Evolutionary conservation across 2,797 vertebrate genomes (phyloP).

Genomic region (Gymnodraco acuticeps): DNA sequence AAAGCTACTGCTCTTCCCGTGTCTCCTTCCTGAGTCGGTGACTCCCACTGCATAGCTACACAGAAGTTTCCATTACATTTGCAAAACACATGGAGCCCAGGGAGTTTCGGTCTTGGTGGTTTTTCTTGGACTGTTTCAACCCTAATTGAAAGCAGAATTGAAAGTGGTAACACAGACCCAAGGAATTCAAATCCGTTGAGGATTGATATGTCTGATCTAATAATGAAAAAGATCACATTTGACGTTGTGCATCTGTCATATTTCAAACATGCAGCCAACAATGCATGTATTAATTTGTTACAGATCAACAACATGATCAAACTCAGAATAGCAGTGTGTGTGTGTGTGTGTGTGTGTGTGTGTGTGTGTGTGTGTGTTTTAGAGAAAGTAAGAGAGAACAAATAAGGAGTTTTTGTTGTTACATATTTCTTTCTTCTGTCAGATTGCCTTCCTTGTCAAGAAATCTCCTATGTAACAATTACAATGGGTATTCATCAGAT

Average conservation of each 20-base stretch:
- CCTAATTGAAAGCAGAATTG: slow-evolving; percentile 38
- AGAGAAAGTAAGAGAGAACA: not conserved
- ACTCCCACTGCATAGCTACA: no score
- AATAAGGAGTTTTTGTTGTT: no score
- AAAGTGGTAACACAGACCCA: not conserved
- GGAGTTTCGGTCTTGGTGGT: not conserved
- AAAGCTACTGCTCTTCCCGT: no score
- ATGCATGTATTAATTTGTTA: not conserved
- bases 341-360: no score
- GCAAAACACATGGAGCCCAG: not conserved
- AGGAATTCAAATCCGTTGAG: slow-evolving; percentile 1
- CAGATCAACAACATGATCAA: not conserved
- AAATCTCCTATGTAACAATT: not conserved
- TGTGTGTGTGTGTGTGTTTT: no score
- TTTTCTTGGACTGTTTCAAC: slow-evolving; percentile 1
- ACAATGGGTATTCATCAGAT: not conserved
- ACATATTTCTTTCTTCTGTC: not conserved
- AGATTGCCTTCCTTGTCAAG: not conserved
- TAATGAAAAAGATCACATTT: not conserved
- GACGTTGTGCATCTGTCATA: not conserved
- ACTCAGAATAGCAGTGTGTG: not conserved
- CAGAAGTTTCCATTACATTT: no score
- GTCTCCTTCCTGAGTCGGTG: no score
- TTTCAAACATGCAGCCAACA: not conserved
- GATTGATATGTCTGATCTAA: not conserved